phyloP scores from a whole-genome alignment of 2,797 vertebrate genomes.

The Lycodopsis pacificus region DNA sequence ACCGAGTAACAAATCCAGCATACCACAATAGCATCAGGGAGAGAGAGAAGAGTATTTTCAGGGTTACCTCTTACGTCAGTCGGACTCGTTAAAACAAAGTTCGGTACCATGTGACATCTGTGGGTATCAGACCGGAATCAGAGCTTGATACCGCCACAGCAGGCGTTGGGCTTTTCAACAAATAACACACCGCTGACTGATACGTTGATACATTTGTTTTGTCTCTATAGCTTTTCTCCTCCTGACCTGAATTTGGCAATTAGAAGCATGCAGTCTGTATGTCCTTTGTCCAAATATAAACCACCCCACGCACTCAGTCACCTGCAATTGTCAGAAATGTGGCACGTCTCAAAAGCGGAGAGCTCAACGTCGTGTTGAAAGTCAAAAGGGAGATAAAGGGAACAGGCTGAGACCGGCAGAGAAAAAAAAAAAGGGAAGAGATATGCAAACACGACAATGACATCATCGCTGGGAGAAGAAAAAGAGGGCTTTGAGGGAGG shows the following conservation, averaged over 20 bases:
- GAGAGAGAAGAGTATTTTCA: slow-evolving; percentile 32
- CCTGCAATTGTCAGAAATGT: slow-evolving; percentile 64
- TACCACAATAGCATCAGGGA: slow-evolving; percentile 3
- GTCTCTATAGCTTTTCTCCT: slow-evolving; percentile 55
- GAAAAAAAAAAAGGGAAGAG: slow-evolving; percentile 26
- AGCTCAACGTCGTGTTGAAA: slow-evolving; percentile 48
- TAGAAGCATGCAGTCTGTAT: slow-evolving; percentile 66
- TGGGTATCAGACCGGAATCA: slow-evolving; percentile 55
- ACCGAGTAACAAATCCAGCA: slow-evolving; percentile 1
- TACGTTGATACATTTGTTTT: slow-evolving; percentile 59
- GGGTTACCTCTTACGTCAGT: slow-evolving; percentile 27
- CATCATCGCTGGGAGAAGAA: slow-evolving; percentile 70
- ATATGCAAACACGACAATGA: slow-evolving; percentile 73
- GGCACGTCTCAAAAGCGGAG: slow-evolving; percentile 48
- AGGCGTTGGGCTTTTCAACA: slow-evolving; percentile 49
- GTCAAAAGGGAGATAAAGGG: slow-evolving; percentile 54
- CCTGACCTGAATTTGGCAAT: slow-evolving; percentile 73
- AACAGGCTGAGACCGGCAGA: slow-evolving; percentile 43
- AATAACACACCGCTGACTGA: slow-evolving; percentile 63
- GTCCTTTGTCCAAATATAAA: slow-evolving; percentile 74
- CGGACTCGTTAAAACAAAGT: slow-evolving; percentile 15
- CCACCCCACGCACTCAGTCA: slow-evolving; percentile 60
- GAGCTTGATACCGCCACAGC: slow-evolving; percentile 57
- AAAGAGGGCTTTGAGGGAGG: slow-evolving; percentile 46
- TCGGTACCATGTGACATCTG: slow-evolving; percentile 59